Conservation (phyloP, 2,113 vertebrate species). For the Caloenas nicobarica region DNA sequence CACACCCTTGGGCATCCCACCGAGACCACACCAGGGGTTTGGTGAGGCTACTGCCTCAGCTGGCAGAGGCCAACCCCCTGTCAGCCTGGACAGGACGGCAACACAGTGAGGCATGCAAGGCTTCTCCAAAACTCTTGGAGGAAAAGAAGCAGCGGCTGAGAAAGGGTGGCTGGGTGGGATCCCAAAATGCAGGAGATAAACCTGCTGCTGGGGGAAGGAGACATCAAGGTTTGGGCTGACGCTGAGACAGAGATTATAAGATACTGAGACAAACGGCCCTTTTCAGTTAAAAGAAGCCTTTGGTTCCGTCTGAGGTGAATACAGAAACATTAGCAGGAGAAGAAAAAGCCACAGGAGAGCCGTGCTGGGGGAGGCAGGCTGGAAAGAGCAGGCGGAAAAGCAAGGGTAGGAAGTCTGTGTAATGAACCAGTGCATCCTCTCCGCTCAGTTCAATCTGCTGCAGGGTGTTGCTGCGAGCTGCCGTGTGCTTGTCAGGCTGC, state of each 20-base stretch:
- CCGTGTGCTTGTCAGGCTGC: background rate
- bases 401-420: background rate
- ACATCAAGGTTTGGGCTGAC: background rate
- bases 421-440: background rate
- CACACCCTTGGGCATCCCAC: background rate
- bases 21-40: background rate
- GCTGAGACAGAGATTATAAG: conserved; percentile 3
- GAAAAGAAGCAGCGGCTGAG: background rate
- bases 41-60: background rate
- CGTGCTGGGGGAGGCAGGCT: background rate
- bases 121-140: background rate
- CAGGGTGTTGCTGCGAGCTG: background rate
- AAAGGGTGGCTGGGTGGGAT: background rate
- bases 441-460: background rate
- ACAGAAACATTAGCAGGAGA: background rate
- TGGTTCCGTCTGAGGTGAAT: background rate
- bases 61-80: background rate
- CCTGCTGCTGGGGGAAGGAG: background rate
- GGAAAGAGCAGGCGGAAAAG: background rate
- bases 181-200: background rate
- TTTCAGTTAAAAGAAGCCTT: conserved; percentile 3
- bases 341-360: background rate
- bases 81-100: background rate
- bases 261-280: background rate
- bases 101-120: fast-evolving